Evolutionary conservation across 2,797 vertebrate genomes (phyloP).

Genomic region (Glossophaga mutica): DNA sequence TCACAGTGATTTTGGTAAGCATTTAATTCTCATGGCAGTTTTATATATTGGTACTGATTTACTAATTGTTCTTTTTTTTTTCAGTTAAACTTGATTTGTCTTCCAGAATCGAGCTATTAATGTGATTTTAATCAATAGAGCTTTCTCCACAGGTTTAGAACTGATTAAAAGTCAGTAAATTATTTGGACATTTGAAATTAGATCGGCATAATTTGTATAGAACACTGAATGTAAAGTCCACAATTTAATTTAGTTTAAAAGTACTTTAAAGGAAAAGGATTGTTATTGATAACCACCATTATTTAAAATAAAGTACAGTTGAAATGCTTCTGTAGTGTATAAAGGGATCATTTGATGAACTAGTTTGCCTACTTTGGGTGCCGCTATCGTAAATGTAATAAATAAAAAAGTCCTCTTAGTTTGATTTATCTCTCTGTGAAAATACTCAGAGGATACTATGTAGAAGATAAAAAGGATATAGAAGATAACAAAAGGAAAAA

Average conservation of each 20-base stretch:
- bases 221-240: slow-evolving; percentile 24
- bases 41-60: slow-evolving; percentile 43
- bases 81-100: slow-evolving; percentile 42
- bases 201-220: slow-evolving; percentile 46
- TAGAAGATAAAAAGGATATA: neutral
- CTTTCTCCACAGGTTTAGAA: slow-evolving; percentile 60
- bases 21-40: slow-evolving; percentile 40
- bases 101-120: slow-evolving; percentile 68
- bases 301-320: neutral
- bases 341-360: neutral
- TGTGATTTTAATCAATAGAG: slow-evolving; percentile 65
- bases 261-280: neutral
- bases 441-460: neutral
- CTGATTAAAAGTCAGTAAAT: slow-evolving; percentile 69
- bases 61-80: slow-evolving; percentile 26
- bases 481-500: neutral
- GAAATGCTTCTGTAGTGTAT: neutral
- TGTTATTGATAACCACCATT: neutral
- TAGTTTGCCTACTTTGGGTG: neutral
- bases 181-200: slow-evolving; percentile 48
- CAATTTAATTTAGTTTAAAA: slow-evolving; percentile 41
- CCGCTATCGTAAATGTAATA: neutral
- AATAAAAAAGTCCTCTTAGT: neutral
- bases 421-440: neutral
- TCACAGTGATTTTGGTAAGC: neutral